Evolutionary conservation across 2,797 vertebrate genomes (phyloP), one percentile per base, ranked within the genome.

Genomic region (Australoheros facetus): DNA sequence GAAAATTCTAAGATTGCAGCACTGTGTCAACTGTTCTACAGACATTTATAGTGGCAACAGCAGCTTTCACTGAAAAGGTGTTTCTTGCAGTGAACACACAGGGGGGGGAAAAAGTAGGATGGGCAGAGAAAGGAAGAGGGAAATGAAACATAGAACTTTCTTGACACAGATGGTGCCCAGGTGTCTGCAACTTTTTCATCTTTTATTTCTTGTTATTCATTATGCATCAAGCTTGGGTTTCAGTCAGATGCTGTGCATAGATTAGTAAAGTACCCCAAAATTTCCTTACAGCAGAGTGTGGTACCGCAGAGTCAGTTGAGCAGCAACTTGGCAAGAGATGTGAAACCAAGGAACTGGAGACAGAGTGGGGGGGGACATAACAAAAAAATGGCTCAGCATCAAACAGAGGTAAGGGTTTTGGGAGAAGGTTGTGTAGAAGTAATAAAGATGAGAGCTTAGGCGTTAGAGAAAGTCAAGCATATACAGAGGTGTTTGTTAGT

Each of bases 171-270:
- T 91, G 90, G 83, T 77, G 82, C 77, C 86, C 91, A 92, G 89
- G 90, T 92, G 90, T 88, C 30, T 16, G 73, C 64, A 88, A 85
- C 81, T 87, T 90, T 91, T 90, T 90, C 90, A 92, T 93, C 84
- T 87, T 93, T 93, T 93, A 92, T 93, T 91, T 92, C 80, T 83
- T 82, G 87, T 87, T 80, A 92, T 94, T 91, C 88, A 92, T 94
- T 93, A 93, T 93, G 89, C 88, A 93, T 92, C 81, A 77, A 81
- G 78, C 86, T 81, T 69, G 79, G 77, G 75, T 85, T 86, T 86
- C 78, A 84, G 77, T 92, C 88, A 91, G 86, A 93, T 90, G 92
- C 79, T 85, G 78, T 60, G 87, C 86, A 91, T 84, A 86, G 80
- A 93, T 91, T 89, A 90, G 86, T 80, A 88, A 86, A 81, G 39